Percentiles rank a stretch among this genome's conserved stretches.
Conservation (phyloP, 2,888 invertebrate genomes). For the Lochmaea crataegi region DNA sequence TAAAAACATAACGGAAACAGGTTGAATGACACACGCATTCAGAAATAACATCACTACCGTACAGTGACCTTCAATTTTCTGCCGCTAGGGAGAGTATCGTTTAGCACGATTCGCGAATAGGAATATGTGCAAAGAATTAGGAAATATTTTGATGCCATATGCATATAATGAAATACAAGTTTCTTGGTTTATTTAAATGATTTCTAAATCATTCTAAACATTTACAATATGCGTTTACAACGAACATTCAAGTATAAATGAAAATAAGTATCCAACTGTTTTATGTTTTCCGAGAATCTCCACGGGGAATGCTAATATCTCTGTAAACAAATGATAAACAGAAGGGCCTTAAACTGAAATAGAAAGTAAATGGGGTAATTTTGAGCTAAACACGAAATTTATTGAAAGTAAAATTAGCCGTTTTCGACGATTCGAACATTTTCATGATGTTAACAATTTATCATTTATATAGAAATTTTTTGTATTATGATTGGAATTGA, state of each 20-base stretch:
- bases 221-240: background rate
- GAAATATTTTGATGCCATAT: background rate
- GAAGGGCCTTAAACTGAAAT: conserved; percentile 7
- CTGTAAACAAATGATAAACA: conserved; percentile 15
- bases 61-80: no score
- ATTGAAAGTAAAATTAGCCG: conserved; percentile 1
- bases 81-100: no score
- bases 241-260: background rate
- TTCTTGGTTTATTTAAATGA: background rate
- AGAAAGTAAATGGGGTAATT: conserved; percentile 5
- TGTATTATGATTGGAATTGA: no score
- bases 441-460: background rate
- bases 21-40: no score
- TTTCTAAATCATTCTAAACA: background rate
- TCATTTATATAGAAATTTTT: no score
- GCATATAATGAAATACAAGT: background rate
- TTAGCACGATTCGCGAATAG: background rate
- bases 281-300: conserved; percentile 16
- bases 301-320: conserved; percentile 12
- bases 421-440: background rate
- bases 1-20: no score
- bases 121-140: background rate
- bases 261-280: conserved; percentile 6
- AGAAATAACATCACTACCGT: no score
- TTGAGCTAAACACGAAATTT: background rate